Conservation (phyloP, 1,140 invertebrate species). For the Mercenaria mercenaria region DNA sequence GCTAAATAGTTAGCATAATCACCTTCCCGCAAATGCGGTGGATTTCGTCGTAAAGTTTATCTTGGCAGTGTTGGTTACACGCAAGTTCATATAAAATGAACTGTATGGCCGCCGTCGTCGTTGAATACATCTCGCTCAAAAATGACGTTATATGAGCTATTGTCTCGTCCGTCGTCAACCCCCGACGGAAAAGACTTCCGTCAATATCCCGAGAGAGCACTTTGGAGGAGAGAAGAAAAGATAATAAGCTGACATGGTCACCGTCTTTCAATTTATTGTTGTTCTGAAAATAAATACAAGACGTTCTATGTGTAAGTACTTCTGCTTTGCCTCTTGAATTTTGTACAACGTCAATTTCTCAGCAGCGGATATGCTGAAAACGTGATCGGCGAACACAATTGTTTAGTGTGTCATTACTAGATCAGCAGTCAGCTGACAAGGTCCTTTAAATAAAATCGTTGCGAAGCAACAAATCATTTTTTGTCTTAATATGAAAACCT, state of each 20-base stretch:
- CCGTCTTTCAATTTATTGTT: conserved; percentile 39
- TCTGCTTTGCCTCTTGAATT: too few species aligned
- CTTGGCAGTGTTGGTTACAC: conserved; percentile 69
- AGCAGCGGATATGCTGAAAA: too few species aligned
- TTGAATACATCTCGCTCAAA: conserved; percentile 73
- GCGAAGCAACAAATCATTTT: too few species aligned
- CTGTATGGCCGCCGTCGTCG: conserved; percentile 69
- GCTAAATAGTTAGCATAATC: not conserved
- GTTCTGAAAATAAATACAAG: conserved; percentile 34
- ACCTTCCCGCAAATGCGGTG: not conserved
- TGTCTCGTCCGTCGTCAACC: conserved; percentile 73
- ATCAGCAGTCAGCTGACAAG: too few species aligned
- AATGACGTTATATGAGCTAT: conserved; percentile 73
- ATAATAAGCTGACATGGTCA: conserved; percentile 27
- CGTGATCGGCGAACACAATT: too few species aligned
- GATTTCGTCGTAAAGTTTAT: conserved; percentile 69
- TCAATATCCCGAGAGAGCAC: conserved; percentile 54
- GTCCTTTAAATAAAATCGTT: too few species aligned
- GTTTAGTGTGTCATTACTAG: too few species aligned
- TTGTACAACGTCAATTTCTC: too few species aligned
- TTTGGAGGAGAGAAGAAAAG: conserved; percentile 13
- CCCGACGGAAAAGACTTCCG: conserved; percentile 62
- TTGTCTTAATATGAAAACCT: too few species aligned
- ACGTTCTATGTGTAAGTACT: too few species aligned
- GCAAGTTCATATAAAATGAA: conserved; percentile 76